phyloP scores from a whole-genome alignment of 2,113 vertebrate species.

The Channa maculata region DNA sequence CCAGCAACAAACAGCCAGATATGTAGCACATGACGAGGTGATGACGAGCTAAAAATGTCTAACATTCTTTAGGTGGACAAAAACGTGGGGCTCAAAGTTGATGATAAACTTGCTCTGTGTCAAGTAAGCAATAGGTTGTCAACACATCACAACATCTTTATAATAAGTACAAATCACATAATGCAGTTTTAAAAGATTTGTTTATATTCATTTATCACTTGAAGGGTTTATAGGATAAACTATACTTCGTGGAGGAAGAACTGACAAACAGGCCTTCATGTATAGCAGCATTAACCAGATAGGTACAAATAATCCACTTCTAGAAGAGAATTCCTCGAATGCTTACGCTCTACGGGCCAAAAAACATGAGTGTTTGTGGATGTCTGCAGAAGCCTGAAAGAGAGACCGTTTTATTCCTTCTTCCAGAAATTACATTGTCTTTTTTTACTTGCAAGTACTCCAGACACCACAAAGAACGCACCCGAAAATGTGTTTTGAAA shows the following conservation, averaged over 20 bases:
- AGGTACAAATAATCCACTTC: neutral
- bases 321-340: neutral
- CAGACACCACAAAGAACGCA: neutral
- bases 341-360: neutral
- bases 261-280: neutral
- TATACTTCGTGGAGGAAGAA: neutral
- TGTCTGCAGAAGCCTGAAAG: neutral
- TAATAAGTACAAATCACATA: too few relatives aligned
- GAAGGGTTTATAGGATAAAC: neutral
- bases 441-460: neutral
- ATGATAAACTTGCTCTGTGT: too few relatives aligned
- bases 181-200: neutral
- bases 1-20: too few relatives aligned
- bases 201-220: neutral
- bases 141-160: too few relatives aligned
- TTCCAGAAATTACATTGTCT: neutral
- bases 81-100: too few relatives aligned
- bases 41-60: too few relatives aligned
- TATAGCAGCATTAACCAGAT: neutral
- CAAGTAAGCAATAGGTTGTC: too few relatives aligned
- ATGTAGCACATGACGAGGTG: too few relatives aligned
- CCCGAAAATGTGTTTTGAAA: conserved; percentile 3
- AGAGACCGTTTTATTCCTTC: neutral
- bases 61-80: too few relatives aligned
- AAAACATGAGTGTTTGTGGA: neutral